Percentiles rank a stretch among this genome's conserved stretches.
Conservation (phyloP, 2,797 vertebrate genomes). For the Cuniculus paca region DNA sequence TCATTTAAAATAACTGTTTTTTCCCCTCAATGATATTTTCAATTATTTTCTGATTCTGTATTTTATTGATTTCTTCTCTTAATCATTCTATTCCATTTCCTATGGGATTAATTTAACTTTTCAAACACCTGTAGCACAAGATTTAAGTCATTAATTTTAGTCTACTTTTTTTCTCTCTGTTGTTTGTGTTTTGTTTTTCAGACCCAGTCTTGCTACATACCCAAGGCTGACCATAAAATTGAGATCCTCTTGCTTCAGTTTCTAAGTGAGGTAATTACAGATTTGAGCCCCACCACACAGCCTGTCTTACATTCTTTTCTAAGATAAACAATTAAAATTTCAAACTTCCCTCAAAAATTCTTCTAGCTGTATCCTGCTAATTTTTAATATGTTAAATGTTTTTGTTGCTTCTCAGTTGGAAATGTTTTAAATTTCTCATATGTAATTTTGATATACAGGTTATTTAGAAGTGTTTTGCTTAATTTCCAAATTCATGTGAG, state of each 20-base stretch:
- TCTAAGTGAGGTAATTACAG: background rate
- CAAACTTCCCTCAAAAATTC: background rate
- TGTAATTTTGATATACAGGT: background rate
- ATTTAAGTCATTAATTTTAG: background rate
- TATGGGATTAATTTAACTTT: background rate
- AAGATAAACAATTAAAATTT: background rate
- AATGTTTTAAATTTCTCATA: background rate
- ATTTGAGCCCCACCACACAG: background rate
- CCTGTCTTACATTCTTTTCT: background rate
- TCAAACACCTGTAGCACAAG: background rate
- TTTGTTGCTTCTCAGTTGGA: background rate
- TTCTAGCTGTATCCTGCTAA: background rate
- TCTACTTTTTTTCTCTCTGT: background rate
- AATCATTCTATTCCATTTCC: background rate
- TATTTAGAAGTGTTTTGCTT: background rate
- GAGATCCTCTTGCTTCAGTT: background rate
- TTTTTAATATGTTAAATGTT: background rate
- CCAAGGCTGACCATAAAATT: background rate
- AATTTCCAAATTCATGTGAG: background rate
- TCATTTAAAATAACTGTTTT: background rate
- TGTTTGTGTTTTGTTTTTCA: background rate
- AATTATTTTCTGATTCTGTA: background rate
- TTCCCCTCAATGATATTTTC: background rate
- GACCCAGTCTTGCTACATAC: background rate
- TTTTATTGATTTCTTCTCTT: background rate